These are phyloP conservation scores for Pseudococcus jackbeardsleyi DNA, from an alignment of 2,888 invertebrate species.

Conservation along the genomic window DNA sequence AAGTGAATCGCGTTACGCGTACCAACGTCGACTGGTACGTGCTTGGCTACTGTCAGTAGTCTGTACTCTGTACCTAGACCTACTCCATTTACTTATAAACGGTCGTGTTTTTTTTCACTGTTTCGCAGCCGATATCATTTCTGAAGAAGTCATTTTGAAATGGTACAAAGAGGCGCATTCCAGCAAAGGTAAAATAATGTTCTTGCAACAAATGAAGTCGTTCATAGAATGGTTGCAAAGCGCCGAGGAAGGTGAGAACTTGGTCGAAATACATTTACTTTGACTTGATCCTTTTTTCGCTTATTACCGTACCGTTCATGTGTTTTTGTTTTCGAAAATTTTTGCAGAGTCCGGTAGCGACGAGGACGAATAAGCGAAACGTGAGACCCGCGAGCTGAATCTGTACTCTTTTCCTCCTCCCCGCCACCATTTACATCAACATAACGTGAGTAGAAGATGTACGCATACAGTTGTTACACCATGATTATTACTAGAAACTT, in stretches of 20 bases:
- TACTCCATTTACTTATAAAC: neutral
- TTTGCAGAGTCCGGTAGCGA: slow-evolving; percentile 59
- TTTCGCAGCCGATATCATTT: slow-evolving; percentile 85
- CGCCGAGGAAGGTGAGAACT: slow-evolving; percentile 84
- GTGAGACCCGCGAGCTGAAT: neutral
- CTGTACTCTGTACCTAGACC: too few relatives aligned
- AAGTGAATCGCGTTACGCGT: slow-evolving; percentile 68
- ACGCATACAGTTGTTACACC: too few relatives aligned
- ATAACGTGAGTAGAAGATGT: neutral
- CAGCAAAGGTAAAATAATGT: slow-evolving; percentile 95
- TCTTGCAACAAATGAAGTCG: slow-evolving; percentile 97
- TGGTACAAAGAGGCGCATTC: slow-evolving; percentile 97
- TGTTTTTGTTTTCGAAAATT: neutral
- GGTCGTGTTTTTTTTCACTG: neutral
- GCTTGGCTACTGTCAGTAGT: too few relatives aligned
- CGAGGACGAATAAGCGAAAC: slow-evolving; percentile 47
- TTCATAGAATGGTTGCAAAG: slow-evolving; percentile 98
- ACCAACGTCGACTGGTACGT: too few relatives aligned
- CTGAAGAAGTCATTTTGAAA: slow-evolving; percentile 94
- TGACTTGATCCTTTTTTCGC: slow-evolving; percentile 7
- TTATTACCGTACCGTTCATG: neutral
- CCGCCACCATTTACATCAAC: neutral
- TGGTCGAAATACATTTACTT: too few relatives aligned
- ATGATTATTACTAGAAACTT: too few relatives aligned
- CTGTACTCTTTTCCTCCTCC: neutral